Conservation (phyloP, 2,113 vertebrate species). For the Pycnonotus jocosus region DNA sequence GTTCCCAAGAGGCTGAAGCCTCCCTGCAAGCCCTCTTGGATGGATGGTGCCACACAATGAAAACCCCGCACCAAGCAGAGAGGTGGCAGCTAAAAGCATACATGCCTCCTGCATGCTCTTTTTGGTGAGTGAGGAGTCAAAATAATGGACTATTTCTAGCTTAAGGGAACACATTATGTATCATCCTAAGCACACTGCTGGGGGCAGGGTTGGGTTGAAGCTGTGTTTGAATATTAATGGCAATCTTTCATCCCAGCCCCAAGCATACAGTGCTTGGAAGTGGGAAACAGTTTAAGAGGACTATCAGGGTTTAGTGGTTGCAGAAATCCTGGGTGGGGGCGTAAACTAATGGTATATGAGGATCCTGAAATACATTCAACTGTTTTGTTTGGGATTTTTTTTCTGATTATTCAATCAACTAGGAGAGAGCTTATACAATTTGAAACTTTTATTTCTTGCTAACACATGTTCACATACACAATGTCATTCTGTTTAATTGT, state of each 20-base stretch:
- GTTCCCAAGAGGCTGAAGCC: not conserved
- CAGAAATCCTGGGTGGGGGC: not conserved
- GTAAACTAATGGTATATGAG: not conserved
- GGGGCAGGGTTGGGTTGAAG: not conserved
- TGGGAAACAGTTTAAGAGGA: not conserved
- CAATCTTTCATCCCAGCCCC: not conserved
- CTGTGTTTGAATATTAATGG: not conserved
- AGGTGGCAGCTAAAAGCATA: not conserved
- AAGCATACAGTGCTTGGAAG: not conserved
- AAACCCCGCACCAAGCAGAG: not conserved
- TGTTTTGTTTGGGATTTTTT: not conserved
- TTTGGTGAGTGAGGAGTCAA: not conserved
- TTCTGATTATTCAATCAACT: not conserved
- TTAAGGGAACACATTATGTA: not conserved
- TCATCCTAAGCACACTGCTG: not conserved
- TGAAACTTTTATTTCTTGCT: conserved; percentile 18
- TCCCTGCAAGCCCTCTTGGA: not conserved
- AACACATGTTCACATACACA: not conserved
- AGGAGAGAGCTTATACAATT: not conserved
- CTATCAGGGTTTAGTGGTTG: not conserved
- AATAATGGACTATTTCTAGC: not conserved
- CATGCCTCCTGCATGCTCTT: not conserved
- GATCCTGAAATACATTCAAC: not conserved
- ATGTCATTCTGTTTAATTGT: not conserved
- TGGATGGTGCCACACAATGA: not conserved